phyloP scores from a whole-genome alignment of 2,113 vertebrate genomes.

The Polyodon spathula region DNA sequence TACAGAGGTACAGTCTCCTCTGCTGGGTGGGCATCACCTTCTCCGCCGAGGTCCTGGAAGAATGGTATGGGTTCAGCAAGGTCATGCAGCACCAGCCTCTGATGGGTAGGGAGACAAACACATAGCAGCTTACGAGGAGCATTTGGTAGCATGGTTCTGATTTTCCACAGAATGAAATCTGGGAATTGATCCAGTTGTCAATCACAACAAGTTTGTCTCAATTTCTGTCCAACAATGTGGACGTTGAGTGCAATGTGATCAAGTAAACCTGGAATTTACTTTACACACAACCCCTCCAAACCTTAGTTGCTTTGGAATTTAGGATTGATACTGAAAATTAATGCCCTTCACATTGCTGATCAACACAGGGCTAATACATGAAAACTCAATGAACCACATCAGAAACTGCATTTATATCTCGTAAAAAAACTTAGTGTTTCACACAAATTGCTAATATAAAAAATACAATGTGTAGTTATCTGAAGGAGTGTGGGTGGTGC shows the following conservation, averaged over 20 bases:
- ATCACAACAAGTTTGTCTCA: neutral
- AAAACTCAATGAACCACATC: too few species aligned
- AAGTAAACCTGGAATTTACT: too few species aligned
- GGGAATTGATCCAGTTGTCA: neutral
- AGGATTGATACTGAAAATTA: too few species aligned
- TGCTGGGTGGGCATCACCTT: slow-evolving; percentile 12
- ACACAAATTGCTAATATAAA: too few species aligned
- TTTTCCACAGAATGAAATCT: neutral
- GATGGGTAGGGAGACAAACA: slow-evolving; percentile 2
- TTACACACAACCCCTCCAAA: too few species aligned
- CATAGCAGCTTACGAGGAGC: neutral
- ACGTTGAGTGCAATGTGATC: too few species aligned
- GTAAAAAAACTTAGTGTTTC: too few species aligned
- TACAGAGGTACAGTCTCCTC: slow-evolving; percentile 43
- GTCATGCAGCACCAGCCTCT: slow-evolving; percentile 35
- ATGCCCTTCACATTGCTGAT: too few species aligned
- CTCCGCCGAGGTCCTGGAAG: slow-evolving; percentile 25
- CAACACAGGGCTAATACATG: neutral
- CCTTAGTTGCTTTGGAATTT: too few species aligned
- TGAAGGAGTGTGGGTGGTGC: neutral
- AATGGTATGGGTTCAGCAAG: slow-evolving; percentile 26
- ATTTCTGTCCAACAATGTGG: too few species aligned
- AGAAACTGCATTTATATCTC: neutral
- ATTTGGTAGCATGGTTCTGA: too few species aligned
- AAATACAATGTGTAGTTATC: neutral